phyloP scores from a whole-genome alignment of 2,797 vertebrate genomes.

The Champsocephalus gunnari region DNA sequence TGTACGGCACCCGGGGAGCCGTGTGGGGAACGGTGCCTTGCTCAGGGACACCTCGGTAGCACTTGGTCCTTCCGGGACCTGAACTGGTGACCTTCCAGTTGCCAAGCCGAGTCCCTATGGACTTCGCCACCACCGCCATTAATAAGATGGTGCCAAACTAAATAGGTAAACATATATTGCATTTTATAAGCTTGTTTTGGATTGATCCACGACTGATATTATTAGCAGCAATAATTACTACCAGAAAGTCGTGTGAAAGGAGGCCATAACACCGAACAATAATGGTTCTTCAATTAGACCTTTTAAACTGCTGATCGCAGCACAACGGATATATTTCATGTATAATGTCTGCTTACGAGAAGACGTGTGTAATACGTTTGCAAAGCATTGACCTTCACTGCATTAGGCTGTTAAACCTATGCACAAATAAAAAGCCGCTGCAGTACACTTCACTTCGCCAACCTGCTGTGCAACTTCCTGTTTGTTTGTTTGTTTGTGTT shows the following conservation, averaged over 20 bases:
- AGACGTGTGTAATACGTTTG: neutral
- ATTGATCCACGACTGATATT: neutral
- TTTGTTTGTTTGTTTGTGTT: conserved; percentile 45
- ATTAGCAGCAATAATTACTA: neutral
- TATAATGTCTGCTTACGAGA: neutral
- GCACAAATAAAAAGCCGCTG: neutral
- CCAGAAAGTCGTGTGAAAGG: neutral
- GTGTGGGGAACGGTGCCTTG: no score
- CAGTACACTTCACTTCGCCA: neutral
- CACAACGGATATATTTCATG: neutral
- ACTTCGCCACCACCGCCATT: no score
- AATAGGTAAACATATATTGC: neutral
- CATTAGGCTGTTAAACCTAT: neutral
- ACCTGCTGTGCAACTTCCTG: neutral
- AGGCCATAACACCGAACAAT: no score
- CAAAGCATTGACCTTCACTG: neutral
- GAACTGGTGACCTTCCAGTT: no score
- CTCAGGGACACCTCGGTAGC: no score
- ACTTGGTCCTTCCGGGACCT: no score
- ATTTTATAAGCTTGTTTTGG: neutral
- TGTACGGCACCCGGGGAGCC: no score
- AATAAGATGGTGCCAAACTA: no score
- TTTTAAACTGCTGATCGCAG: neutral
- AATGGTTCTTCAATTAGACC: no score
- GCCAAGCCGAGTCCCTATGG: no score